A percentile compares a stretch with the other conserved stretches of the same genome.
phyloP scores from a whole-genome alignment of 2,888 invertebrate species.

The Drosophila engyochracea region DNA sequence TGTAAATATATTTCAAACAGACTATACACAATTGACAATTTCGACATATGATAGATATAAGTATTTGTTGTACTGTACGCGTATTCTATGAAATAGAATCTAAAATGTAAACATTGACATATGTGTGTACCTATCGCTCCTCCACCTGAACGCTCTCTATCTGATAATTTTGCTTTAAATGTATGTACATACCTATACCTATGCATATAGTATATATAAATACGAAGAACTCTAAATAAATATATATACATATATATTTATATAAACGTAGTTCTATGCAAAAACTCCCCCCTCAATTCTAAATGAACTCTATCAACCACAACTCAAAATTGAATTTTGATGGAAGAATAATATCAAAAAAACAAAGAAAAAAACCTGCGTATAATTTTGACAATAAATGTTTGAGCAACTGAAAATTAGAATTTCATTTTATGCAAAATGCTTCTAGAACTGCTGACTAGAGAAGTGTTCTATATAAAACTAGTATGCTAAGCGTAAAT shows the following conservation, averaged over 20 bases:
- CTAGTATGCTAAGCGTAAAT: constrained; percentile 41
- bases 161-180: constrained; percentile 67
- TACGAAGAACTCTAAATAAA: constrained; percentile 18
- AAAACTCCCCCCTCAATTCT: constrained; percentile 19
- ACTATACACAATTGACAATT: constrained; percentile 28
- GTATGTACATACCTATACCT: constrained; percentile 47
- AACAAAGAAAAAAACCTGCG: constrained; percentile 51
- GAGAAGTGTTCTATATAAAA: constrained; percentile 34
- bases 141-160: constrained; percentile 75
- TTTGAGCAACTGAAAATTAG: constrained; percentile 53
- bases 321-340: constrained; percentile 72
- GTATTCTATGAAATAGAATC: constrained; percentile 71
- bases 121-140: constrained; percentile 78
- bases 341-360: constrained; percentile 21
- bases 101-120: constrained; percentile 65
- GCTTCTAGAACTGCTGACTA: constrained; percentile 56
- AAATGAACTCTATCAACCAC: constrained; percentile 38
- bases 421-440: constrained; percentile 40
- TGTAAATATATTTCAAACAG: constrained; percentile 39
- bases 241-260: constrained; percentile 46
- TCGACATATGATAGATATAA: constrained; percentile 46
- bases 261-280: constrained; percentile 47
- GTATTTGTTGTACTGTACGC: constrained; percentile 48
- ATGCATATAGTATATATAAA: constrained; percentile 14
- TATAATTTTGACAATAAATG: constrained; percentile 75